Percentiles rank a stretch among this genome's conserved stretches.
Conservation (phyloP, 2,797 vertebrate genomes). For the Glyptemys insculpta region DNA sequence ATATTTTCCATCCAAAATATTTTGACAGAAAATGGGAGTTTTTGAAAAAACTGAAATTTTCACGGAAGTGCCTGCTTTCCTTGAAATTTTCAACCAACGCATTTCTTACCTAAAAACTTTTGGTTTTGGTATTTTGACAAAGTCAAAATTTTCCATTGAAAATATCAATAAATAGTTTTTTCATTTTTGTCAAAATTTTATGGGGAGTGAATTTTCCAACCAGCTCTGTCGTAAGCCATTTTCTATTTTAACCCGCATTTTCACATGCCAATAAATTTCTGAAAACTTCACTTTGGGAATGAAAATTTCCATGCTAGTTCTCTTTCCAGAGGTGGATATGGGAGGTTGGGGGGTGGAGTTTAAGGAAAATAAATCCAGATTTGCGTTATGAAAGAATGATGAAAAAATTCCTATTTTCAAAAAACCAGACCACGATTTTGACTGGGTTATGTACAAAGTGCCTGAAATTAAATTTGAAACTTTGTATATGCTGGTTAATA, state of each 20-base stretch:
- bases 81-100: neutral
- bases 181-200: neutral
- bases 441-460: neutral
- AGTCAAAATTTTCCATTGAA: neutral
- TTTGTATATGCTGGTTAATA: neutral
- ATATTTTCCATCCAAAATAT: neutral
- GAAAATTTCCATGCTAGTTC: neutral
- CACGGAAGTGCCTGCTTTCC: no score
- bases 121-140: neutral
- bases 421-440: neutral
- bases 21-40: neutral
- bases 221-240: neutral
- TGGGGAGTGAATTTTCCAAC: neutral
- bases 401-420: neutral
- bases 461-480: neutral
- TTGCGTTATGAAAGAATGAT: neutral
- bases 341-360: neutral
- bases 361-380: neutral
- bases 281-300: neutral
- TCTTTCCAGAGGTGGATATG: neutral
- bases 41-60: neutral
- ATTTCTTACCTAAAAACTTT: neutral
- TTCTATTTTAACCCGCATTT: neutral
- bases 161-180: neutral
- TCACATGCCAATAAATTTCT: neutral